A percentile compares a stretch with the other conserved stretches of the same genome.
Conservation (phyloP, 2,888 invertebrate species). For the Octodonta nipae region DNA sequence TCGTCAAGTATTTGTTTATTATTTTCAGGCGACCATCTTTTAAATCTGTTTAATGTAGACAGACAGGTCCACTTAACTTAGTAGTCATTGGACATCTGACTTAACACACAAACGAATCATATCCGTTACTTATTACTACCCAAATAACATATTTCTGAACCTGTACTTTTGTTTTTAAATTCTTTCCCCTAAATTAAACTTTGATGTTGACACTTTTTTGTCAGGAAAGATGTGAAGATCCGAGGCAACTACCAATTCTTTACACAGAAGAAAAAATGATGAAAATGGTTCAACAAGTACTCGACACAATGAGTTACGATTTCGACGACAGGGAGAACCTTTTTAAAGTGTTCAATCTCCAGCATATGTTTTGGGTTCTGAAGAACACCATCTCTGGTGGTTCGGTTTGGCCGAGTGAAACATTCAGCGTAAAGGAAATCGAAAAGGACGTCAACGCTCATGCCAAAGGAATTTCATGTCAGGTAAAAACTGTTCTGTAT, state of each 20-base stretch:
- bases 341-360: constrained; percentile 28
- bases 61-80: too few species aligned
- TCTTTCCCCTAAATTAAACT: background rate
- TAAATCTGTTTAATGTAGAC: too few species aligned
- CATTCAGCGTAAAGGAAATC: constrained; percentile 27
- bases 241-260: constrained; percentile 15
- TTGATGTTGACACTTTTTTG: constrained; percentile 1
- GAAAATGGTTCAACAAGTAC: constrained; percentile 25
- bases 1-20: too few species aligned
- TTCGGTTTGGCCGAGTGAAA: constrained; percentile 17
- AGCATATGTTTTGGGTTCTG: constrained; percentile 27
- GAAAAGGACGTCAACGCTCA: constrained; percentile 31
- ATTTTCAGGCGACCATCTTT: too few species aligned
- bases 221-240: constrained; percentile 10
- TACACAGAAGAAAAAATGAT: constrained; percentile 19
- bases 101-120: background rate
- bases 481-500: too few species aligned
- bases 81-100: too few species aligned
- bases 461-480: constrained; percentile 28
- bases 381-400: constrained; percentile 21
- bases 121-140: background rate
- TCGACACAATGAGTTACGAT: constrained; percentile 25
- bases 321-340: constrained; percentile 9
- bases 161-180: background rate
- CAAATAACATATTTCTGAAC: background rate